Percentiles rank a stretch among this genome's conserved stretches.
These are phyloP conservation scores for Oreochromis niloticus DNA, from an alignment of 2,113 vertebrate species.

Conservation along the genomic window DNA sequence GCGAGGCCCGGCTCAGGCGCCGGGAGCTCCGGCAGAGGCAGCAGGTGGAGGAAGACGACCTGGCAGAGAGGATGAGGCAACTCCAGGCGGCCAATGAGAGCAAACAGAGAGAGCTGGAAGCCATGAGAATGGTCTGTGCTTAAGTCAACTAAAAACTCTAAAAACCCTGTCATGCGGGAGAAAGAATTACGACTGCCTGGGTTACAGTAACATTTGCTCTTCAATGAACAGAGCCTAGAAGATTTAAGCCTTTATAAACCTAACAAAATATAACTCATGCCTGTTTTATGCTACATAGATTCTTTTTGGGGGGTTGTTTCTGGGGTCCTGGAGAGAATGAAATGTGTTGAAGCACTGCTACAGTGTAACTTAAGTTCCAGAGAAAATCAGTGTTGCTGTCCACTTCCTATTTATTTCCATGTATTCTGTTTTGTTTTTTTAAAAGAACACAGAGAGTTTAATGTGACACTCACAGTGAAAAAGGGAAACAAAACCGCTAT, in stretches of 20 bases:
- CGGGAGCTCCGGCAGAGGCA: slow-evolving; percentile 82
- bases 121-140: slow-evolving; percentile 79
- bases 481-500: slow-evolving; percentile 31
- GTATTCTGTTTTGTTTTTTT: neutral
- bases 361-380: neutral
- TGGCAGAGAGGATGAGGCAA: slow-evolving; percentile 84
- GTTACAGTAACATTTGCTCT: neutral
- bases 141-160: neutral
- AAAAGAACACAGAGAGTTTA: neutral
- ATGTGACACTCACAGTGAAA: neutral
- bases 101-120: slow-evolving; percentile 89
- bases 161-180: neutral
- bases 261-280: neutral
- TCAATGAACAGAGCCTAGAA: neutral
- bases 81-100: slow-evolving; percentile 85
- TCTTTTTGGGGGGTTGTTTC: neutral
- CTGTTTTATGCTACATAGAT: neutral
- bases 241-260: neutral
- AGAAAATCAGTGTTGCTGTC: neutral
- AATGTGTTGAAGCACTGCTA: neutral
- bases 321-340: neutral
- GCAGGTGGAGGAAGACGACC: slow-evolving; percentile 79
- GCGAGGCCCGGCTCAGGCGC: slow-evolving; percentile 83
- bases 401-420: neutral
- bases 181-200: neutral